Conservation (phyloP, 2,113 vertebrate species). For the Limanda limanda region DNA sequence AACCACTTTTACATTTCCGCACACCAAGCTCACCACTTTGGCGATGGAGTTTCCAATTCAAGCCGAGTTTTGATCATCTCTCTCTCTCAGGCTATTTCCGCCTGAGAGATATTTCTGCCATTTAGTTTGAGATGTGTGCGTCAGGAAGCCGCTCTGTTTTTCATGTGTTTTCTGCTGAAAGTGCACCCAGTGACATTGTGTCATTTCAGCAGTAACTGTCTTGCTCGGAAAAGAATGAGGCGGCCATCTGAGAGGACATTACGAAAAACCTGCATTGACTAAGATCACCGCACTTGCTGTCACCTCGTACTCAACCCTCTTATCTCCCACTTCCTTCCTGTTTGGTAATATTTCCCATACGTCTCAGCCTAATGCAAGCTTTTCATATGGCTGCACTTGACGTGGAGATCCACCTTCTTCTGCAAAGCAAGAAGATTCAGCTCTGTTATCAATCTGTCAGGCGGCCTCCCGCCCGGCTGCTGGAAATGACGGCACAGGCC, state of each 20-base stretch:
- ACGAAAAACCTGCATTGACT: constrained; percentile 17
- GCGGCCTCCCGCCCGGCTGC: background rate
- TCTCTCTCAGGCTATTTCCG: too few species aligned
- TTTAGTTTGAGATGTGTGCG: too few species aligned
- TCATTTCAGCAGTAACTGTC: background rate
- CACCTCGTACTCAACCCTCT: background rate
- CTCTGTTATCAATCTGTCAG: constrained; percentile 55
- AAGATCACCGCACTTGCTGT: constrained; percentile 19
- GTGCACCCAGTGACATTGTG: background rate
- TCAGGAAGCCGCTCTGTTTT: too few species aligned
- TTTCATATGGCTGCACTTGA: constrained; percentile 37
- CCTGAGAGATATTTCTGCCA: too few species aligned
- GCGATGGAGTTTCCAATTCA: too few species aligned
- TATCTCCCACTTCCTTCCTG: constrained; percentile 20
- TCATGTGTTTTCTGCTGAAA: too few species aligned
- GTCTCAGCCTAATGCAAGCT: constrained; percentile 25
- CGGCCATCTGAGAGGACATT: constrained; percentile 6
- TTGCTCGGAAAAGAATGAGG: too few species aligned
- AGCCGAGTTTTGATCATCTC: too few species aligned
- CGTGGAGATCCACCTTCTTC: constrained; percentile 40
- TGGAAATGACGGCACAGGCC: constrained; percentile 15
- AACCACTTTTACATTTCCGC: too few species aligned
- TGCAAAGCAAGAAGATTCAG: constrained; percentile 38
- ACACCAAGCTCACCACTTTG: too few species aligned
- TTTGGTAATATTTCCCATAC: background rate